Percentiles rank a stretch among this genome's conserved stretches.
Evolutionary conservation across 2,888 invertebrate species (phyloP).

Genomic region (Yponomeuta malinellus): DNA sequence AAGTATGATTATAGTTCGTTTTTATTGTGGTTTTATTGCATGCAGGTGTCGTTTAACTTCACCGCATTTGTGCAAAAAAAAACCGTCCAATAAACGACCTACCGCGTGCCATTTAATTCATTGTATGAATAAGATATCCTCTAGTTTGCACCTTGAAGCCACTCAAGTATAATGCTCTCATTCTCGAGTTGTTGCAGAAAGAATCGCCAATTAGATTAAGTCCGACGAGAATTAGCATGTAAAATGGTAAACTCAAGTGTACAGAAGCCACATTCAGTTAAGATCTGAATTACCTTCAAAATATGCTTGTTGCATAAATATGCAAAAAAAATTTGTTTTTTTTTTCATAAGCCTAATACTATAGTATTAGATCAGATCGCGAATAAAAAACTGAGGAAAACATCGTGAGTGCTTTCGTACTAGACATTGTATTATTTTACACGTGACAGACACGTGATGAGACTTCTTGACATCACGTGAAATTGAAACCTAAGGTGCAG

Average conservation of each 20-base stretch:
- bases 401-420: no score
- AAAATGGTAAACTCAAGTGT: not conserved
- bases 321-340: no score
- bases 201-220: not conserved
- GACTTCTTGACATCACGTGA: no score
- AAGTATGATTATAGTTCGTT: not conserved
- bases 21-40: not conserved
- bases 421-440: no score
- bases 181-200: not conserved
- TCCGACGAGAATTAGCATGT: not conserved
- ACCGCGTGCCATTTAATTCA: not conserved
- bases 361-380: no score
- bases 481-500: no score
- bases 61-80: not conserved
- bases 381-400: no score
- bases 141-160: not conserved
- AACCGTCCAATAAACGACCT: not conserved
- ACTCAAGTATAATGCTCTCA: not conserved
- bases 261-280: not conserved
- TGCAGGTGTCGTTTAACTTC: not conserved
- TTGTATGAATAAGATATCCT: not conserved
- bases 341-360: no score
- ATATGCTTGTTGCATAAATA: no score
- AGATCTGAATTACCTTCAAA: no score
- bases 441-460: no score